These are phyloP conservation scores for Dufourea novaeangliae DNA, from an alignment of 1,140 invertebrate species.

Conservation along the genomic window DNA sequence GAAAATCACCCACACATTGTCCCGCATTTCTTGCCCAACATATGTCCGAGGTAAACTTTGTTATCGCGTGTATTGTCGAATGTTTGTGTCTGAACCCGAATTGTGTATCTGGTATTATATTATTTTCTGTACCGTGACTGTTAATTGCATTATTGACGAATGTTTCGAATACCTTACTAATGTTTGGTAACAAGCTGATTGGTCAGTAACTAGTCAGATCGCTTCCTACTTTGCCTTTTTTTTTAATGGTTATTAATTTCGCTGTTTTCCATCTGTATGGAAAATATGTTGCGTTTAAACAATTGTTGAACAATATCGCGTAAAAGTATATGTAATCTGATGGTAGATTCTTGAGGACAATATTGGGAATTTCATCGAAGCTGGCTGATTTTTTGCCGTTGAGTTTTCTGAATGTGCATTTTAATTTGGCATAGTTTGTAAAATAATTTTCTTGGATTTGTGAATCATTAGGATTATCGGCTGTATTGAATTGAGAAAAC, in stretches of 20 bases:
- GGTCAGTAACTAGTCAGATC: conserved; percentile 38
- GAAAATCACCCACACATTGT: conserved; percentile 52
- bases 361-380: neutral
- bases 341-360: neutral
- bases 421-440: too few species aligned
- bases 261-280: neutral
- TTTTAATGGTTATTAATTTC: neutral
- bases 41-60: conserved; percentile 9
- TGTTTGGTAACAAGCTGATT: neutral
- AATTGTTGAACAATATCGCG: neutral
- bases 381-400: neutral
- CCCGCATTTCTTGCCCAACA: neutral
- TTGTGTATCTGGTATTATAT: neutral
- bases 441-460: too few species aligned
- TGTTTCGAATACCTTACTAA: neutral
- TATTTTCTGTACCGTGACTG: neutral
- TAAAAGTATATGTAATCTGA: neutral
- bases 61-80: neutral
- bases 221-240: conserved; percentile 68
- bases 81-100: neutral
- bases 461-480: too few species aligned
- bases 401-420: conserved; percentile 81
- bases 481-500: too few species aligned
- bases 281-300: neutral
- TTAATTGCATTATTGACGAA: neutral